Base-by-base conservation (phyloP, 1,140 invertebrate genomes). In the Rhyzopertha dominica region DNA sequence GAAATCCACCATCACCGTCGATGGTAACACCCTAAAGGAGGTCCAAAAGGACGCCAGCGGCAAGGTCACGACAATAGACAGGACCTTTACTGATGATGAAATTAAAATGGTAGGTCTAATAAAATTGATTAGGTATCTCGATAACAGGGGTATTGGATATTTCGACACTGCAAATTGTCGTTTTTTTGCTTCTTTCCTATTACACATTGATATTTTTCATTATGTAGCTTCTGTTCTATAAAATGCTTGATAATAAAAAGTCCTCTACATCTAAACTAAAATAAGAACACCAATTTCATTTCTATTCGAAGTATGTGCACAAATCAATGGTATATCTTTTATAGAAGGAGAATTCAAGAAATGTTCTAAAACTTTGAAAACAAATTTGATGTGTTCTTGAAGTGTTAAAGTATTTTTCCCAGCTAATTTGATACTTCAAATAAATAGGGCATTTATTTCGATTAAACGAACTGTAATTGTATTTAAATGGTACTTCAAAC, bases 21-120 rank as follows among this genome's bases (percentile, higher is more conserved):
- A 83, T 5, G 80, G 80, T 5, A 82, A 84, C 65, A 85, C 79
- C 54, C 62, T 88, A 42, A 69, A 75, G 14, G 83, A 88, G 54
- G 62, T 79, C 20, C 84, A 87, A 65, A 83, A 81, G 48, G 79
- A 78, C 22, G 73, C 78, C 12, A 75, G 83, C 48, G 73, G 79
- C 9, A 77, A 84, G 49, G 70, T 75, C 8, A 78, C 80, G 2
- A 73, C 67, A 20, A 82, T 85, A 44, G 74, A 79, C 31, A 71
- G 82, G 51, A 82, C 81, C 59, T 84, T 81, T 56, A 74, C 73
- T 23, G 77, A 79, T 29, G 78, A 79, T 51, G 81, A 86, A 68
- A 69, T 88, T 68, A 85, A 80, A 61, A 83, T 84, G 65, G 74
- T 76, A 61, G 69, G 26, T 47, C 30, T 18, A 22, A 9, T 10